Conservation (phyloP, 92 coral and sea anemone species). For the Porites rus region DNA sequence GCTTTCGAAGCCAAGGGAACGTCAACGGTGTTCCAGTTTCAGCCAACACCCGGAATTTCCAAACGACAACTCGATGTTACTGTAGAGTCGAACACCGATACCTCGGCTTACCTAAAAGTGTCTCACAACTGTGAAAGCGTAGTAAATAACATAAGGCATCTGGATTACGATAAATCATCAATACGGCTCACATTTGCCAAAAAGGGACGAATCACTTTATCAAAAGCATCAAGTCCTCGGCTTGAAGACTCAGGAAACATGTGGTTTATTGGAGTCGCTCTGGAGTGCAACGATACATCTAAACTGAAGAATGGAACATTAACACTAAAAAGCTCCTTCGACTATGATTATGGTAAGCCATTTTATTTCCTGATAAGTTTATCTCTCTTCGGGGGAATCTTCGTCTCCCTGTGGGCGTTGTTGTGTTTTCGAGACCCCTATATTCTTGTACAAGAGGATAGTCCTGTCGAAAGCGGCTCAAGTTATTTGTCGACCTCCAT, state of each 20-base stretch:
- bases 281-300: constrained; percentile 3
- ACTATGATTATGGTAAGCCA: constrained; percentile 73
- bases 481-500: background rate
- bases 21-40: constrained; percentile 26
- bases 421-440: constrained; percentile 84
- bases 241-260: constrained; percentile 34
- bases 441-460: constrained; percentile 29
- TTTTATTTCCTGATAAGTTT: constrained; percentile 68
- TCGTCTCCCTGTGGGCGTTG: constrained; percentile 88
- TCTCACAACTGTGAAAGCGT: constrained; percentile 65
- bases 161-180: constrained; percentile 32
- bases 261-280: constrained; percentile 82
- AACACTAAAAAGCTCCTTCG: constrained; percentile 62
- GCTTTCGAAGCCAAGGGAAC: background rate
- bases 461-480: constrained; percentile 14
- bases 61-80: constrained; percentile 79
- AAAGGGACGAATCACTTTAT: constrained; percentile 78
- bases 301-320: constrained; percentile 56
- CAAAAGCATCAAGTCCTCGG: constrained; percentile 65
- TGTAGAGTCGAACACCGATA: constrained; percentile 37
- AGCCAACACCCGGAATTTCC: constrained; percentile 10
- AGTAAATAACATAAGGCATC: background rate
- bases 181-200: constrained; percentile 61
- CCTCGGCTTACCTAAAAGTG: constrained; percentile 67
- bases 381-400: constrained; percentile 78